phyloP scores from a whole-genome alignment of 2,888 invertebrate species.

The Drosophila silvestris region DNA sequence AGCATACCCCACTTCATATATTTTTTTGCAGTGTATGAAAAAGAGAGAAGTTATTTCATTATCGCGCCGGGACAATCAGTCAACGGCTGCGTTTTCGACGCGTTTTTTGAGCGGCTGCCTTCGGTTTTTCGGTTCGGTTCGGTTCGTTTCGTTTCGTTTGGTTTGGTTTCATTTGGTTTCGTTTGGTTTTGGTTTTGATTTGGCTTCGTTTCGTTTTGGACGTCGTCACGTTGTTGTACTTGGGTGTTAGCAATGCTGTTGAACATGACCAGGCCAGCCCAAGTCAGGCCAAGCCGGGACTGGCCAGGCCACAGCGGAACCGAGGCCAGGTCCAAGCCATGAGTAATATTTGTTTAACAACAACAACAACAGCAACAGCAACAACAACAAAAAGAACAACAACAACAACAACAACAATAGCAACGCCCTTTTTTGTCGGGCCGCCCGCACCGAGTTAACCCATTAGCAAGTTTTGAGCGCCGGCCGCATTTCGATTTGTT shows the following conservation, averaged over 20 bases:
- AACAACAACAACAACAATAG: constrained; percentile 30
- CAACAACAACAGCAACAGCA: constrained; percentile 20
- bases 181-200: constrained; percentile 9
- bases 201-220: constrained; percentile 39
- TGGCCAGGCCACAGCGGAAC: constrained; percentile 11
- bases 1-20: background rate
- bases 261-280: constrained; percentile 63
- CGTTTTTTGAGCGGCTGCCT: constrained; percentile 31
- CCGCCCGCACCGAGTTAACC: constrained; percentile 68
- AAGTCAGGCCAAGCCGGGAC: constrained; percentile 17
- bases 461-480: constrained; percentile 58
- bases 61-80: constrained; percentile 76
- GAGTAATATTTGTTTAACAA: constrained; percentile 77
- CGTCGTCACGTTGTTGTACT: constrained; percentile 74
- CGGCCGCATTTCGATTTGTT: constrained; percentile 59
- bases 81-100: constrained; percentile 66
- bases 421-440: constrained; percentile 74
- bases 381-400: constrained; percentile 24
- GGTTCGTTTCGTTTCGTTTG: constrained; percentile 7
- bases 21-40: background rate
- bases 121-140: constrained; percentile 13
- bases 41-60: constrained; percentile 65
- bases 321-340: constrained; percentile 44
- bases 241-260: constrained; percentile 78
- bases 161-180: constrained; percentile 22